These are phyloP conservation scores for Noctua fimbriata DNA, from an alignment of 2,888 invertebrate species.

Conservation along the genomic window DNA sequence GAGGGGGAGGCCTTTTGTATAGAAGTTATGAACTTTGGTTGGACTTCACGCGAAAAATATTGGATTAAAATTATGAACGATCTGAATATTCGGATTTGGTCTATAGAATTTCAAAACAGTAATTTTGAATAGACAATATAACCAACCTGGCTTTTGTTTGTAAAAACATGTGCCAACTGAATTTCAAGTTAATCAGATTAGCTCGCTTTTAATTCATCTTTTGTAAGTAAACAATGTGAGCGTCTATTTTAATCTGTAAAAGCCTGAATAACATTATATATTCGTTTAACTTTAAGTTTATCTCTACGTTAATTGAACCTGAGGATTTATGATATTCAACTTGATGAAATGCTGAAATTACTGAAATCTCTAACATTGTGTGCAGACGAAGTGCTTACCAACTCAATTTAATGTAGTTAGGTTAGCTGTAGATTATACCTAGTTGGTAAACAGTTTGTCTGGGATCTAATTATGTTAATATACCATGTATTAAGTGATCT, in stretches of 20 bases:
- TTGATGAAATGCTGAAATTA: constrained; percentile 9
- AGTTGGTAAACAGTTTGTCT: constrained; percentile 13
- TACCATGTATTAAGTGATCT: background rate
- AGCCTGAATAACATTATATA: constrained; percentile 30
- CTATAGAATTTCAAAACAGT: background rate
- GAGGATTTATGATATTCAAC: constrained; percentile 14
- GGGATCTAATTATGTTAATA: background rate
- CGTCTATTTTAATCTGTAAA: constrained; percentile 23
- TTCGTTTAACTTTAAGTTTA: constrained; percentile 20
- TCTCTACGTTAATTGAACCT: constrained; percentile 11
- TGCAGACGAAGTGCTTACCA: constrained; percentile 22
- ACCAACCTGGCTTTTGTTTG: constrained; percentile 37
- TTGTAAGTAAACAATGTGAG: constrained; percentile 41
- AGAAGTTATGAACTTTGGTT: background rate
- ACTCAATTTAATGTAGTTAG: constrained; percentile 11
- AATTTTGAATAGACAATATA: constrained; percentile 14
- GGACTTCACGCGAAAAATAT: background rate
- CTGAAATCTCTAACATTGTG: constrained; percentile 21
- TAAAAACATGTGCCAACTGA: constrained; percentile 32
- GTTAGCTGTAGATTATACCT: background rate
- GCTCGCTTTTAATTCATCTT: constrained; percentile 25
- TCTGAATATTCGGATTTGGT: background rate
- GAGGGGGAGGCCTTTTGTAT: background rate
- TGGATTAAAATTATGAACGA: constrained; percentile 5
- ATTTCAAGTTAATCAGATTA: constrained; percentile 41